These are phyloP conservation scores for Astropecten irregularis DNA, from an alignment of 53 echinoderm and acorn worm genomes.

Conservation along the genomic window DNA sequence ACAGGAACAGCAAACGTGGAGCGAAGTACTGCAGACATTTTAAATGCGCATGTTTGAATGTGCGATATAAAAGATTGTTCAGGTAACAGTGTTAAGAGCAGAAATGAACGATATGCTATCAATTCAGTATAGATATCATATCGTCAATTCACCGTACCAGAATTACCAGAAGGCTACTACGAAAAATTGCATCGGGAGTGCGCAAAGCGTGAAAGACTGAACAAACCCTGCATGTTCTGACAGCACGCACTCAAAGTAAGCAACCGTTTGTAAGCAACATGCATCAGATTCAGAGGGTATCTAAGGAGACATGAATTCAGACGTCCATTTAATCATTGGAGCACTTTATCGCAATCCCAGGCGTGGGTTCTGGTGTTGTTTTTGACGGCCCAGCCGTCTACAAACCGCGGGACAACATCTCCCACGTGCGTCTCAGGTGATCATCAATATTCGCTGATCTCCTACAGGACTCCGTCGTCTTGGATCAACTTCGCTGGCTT, in stretches of 20 bases:
- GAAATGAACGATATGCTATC: too few species aligned
- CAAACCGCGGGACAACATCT: background rate
- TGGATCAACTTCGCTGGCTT: constrained; percentile 15
- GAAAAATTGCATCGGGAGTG: too few species aligned
- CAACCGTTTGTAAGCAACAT: background rate
- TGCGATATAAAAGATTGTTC: too few species aligned
- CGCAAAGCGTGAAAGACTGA: too few species aligned
- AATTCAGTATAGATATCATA: too few species aligned
- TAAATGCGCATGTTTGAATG: too few species aligned
- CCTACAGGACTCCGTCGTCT: constrained; percentile 13
- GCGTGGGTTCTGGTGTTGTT: constrained; percentile 39
- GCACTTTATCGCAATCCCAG: constrained; percentile 13
- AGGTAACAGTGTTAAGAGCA: too few species aligned
- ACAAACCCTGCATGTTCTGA: background rate
- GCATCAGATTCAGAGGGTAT: background rate
- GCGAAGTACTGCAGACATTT: too few species aligned
- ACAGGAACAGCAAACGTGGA: background rate
- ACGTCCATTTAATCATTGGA: constrained; percentile 14
- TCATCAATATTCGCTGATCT: constrained; percentile 56
- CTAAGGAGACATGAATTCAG: background rate
- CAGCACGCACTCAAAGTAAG: constrained; percentile 11
- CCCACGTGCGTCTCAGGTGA: constrained; percentile 16
- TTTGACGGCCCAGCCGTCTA: constrained; percentile 26
- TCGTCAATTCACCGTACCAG: too few species aligned
- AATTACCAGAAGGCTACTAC: too few species aligned